Conservation (phyloP, 2,888 invertebrate genomes). For the Drosophila paranaensis region DNA sequence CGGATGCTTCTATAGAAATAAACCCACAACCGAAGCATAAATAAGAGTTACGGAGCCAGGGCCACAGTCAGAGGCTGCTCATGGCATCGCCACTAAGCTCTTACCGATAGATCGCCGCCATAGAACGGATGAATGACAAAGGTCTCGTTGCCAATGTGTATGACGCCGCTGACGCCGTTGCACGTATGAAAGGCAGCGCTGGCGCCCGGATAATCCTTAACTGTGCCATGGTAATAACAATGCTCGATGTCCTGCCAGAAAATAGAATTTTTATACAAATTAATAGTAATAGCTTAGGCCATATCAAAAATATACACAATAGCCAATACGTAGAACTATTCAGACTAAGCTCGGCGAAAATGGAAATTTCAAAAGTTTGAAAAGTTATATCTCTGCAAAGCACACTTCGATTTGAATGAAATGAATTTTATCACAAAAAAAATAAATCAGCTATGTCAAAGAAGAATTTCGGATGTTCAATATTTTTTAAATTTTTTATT, state of each 20-base stretch:
- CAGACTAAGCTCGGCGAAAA: background rate
- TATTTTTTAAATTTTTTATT: no score
- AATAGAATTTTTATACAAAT: background rate
- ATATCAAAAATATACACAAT: background rate
- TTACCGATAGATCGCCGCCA: constrained; percentile 98
- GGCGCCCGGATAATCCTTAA: constrained; percentile 98
- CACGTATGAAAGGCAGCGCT: constrained; percentile 99
- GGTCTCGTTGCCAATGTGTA: constrained; percentile 98
- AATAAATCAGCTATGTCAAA: no score
- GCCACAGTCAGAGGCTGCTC: background rate
- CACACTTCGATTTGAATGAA: no score
- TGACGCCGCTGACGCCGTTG: constrained; percentile 98
- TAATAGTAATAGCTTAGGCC: background rate
- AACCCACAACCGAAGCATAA: background rate
- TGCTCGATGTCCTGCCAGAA: constrained; percentile 95
- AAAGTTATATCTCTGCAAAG: no score
- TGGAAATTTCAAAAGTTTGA: no score
- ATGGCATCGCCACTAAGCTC: constrained; percentile 78
- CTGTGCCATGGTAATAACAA: constrained; percentile 99
- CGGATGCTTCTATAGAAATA: constrained; percentile 94
- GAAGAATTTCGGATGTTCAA: no score
- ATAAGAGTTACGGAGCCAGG: background rate
- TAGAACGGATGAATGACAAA: constrained; percentile 99
- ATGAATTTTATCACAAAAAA: no score
- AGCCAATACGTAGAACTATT: no score